Conservation (phyloP, 2,797 vertebrate genomes). For the Saxicola maurus region DNA sequence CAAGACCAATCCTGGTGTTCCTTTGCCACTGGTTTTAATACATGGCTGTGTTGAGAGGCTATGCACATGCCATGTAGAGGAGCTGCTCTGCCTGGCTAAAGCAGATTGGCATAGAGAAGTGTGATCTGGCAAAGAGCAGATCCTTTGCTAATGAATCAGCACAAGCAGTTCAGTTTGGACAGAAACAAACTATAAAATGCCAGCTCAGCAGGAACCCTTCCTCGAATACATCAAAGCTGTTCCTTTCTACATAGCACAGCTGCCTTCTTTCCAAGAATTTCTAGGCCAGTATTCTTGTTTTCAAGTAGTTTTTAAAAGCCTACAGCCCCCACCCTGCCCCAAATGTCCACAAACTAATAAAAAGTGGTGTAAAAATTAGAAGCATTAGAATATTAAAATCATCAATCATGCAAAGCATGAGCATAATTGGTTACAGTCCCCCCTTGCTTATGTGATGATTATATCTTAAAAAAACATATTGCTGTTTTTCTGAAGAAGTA, state of each 20-base stretch:
- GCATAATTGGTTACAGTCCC: neutral
- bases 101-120: neutral
- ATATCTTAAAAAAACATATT: neutral
- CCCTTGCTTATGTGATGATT: neutral
- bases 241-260: conserved; percentile 16
- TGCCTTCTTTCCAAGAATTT: conserved; percentile 45
- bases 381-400: neutral
- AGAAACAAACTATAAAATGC: conserved; percentile 35
- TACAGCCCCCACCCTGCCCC: neutral
- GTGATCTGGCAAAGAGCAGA: neutral
- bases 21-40: neutral
- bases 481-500: neutral
- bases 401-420: neutral
- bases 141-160: conserved; percentile 11
- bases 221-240: conserved; percentile 39
- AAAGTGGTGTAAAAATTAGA: neutral
- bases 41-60: accelerated
- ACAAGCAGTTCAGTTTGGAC: neutral
- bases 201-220: conserved; percentile 37
- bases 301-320: neutral
- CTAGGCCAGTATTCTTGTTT: neutral
- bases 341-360: neutral
- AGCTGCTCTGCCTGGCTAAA: neutral
- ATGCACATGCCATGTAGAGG: neutral
- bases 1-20: neutral